A percentile compares a stretch with the other conserved stretches of the same genome.
Evolutionary conservation across 1,140 invertebrate species (phyloP).

Genomic region (Eciton burchellii): DNA sequence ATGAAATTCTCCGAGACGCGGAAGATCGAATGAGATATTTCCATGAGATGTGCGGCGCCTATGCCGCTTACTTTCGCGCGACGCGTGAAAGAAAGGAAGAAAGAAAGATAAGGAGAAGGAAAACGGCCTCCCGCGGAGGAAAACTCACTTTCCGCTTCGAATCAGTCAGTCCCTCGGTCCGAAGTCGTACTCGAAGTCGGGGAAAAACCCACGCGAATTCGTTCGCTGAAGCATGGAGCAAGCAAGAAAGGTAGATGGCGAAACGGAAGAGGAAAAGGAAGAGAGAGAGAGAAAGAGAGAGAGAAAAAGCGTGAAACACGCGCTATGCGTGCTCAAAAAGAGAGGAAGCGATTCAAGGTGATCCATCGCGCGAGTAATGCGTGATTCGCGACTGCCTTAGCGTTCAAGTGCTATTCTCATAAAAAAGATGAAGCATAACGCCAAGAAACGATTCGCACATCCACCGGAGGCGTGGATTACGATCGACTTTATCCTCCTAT

Average conservation of each 20-base stretch:
- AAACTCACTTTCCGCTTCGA: conserved; percentile 78
- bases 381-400: background rate
- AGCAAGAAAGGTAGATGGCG: background rate
- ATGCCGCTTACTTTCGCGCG: conserved; percentile 37
- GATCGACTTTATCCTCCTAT: conserved; percentile 36
- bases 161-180: conserved; percentile 49
- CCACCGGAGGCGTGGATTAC: conserved; percentile 47
- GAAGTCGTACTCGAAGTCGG: conserved; percentile 12
- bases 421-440: conserved; percentile 26
- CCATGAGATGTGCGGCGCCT: conserved; percentile 42
- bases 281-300: background rate
- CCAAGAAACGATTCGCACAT: conserved; percentile 30
- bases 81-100: conserved; percentile 52
- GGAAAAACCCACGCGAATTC: conserved; percentile 53
- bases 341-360: conserved; percentile 35
- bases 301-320: conserved; percentile 1
- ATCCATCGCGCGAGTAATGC: conserved; percentile 6
- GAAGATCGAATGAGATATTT: background rate
- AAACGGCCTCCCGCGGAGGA: conserved; percentile 53
- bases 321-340: background rate
- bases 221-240: background rate
- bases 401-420: background rate
- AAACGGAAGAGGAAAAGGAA: background rate
- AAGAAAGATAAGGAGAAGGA: conserved; percentile 30
- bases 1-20: background rate